Base-by-base conservation (phyloP, 2,113 vertebrate species). In the Takifugu bimaculatus region DNA sequence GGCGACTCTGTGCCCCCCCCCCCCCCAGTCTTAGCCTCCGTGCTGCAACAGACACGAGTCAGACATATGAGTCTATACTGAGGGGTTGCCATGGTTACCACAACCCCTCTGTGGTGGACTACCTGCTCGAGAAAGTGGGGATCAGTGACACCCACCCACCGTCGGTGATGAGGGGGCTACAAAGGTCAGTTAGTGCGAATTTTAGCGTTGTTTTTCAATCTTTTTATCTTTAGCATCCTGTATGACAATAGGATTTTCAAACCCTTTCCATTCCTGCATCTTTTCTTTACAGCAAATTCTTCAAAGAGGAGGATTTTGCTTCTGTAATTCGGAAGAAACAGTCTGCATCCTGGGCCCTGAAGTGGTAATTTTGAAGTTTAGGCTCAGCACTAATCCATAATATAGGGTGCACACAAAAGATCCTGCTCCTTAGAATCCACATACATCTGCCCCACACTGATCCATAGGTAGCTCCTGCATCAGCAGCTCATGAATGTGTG, bases 101-200 rank as follows among this genome's bases (percentile, higher is more conserved):
- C 81, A 99, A 99, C 85, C 97, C 97, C 4, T 93, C 91, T 27
- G 91, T 94, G n/a, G 95, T 99, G 80, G 94, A 98, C 66, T 94
- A 91, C 82, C 90, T 98, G 72, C 84, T 96, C 60, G 91, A 90
- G 71, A 96, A 94, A 81, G 91, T 96, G 69, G 95, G 93, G 70
- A 85, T 99, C 53, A 94, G 92, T 71, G 96, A 99, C 77, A 86
- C 89, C 62, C 91, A 92, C 57, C 95, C 96, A n/a, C 94, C 94
- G 0, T 98, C 97, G 6, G 89, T 98, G 87, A 94, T 99, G 93
- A 93, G 97, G 86, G 95, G 95, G 58, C 90, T 99, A 25, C 96
- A 99, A 77, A 96, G 95, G 97, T 98, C 90, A n/a, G 26, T 32
- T 32, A 32, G 29, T 6, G 7, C 7, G 29, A 32, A 32, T 32